These are phyloP conservation scores for Macrobrachium rosenbergii DNA, from an alignment of 1,140 invertebrate species.

Conservation along the genomic window DNA sequence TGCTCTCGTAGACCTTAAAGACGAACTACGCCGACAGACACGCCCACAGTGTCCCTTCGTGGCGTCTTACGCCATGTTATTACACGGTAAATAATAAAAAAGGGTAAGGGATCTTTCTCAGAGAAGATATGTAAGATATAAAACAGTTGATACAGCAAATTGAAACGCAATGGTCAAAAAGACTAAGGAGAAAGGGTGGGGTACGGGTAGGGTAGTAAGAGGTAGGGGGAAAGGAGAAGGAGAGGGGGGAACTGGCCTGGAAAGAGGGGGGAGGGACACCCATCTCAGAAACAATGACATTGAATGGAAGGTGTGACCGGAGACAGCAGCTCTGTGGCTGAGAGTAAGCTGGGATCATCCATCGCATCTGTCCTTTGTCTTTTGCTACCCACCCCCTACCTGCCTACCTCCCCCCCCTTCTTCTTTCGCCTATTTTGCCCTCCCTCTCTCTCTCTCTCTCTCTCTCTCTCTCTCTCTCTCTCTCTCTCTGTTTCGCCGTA, in stretches of 20 bases:
- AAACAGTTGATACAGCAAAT: too few species aligned
- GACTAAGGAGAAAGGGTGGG: neutral
- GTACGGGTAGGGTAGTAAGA: neutral
- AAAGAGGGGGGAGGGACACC: neutral
- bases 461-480: constrained; percentile 1
- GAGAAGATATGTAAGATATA: too few species aligned
- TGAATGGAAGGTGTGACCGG: neutral
- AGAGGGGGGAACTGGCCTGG: neutral
- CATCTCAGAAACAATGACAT: neutral
- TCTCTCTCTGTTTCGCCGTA: too few species aligned
- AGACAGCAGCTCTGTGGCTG: neutral
- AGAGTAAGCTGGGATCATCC: neutral
- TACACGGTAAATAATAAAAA: too few species aligned
- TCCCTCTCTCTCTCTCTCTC: constrained; percentile 9
- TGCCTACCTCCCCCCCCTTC: neutral
- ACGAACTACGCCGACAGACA: too few species aligned
- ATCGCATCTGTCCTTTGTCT: neutral
- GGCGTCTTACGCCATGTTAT: too few species aligned
- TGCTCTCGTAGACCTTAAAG: too few species aligned
- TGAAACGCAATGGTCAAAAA: too few species aligned
- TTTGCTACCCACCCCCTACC: neutral
- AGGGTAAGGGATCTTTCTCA: too few species aligned
- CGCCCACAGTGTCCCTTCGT: too few species aligned
- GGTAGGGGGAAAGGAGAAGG: neutral
- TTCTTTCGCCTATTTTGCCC: constrained; percentile 11